These are phyloP conservation scores for Climacteris rufus DNA, from an alignment of 2,113 vertebrate genomes.

Conservation along the genomic window DNA sequence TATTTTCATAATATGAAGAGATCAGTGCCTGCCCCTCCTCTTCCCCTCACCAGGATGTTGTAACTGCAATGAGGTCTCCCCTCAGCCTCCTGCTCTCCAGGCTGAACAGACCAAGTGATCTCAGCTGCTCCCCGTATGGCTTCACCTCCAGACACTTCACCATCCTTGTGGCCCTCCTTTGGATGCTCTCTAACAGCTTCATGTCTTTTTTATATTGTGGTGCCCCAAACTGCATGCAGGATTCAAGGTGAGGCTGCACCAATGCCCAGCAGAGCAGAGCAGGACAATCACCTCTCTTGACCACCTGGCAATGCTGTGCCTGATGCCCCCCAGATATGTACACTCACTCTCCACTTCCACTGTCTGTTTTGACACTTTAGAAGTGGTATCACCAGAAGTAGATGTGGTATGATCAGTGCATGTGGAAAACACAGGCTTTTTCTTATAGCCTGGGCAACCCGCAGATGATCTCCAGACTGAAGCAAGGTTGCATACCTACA, in stretches of 20 bases:
- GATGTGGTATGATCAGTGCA: not conserved
- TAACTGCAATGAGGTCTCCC: not conserved
- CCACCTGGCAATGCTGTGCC: not conserved
- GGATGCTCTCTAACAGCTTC: not conserved
- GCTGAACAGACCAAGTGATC: not conserved
- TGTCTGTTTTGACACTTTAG: not conserved
- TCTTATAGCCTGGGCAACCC: not conserved
- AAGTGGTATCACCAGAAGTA: not conserved
- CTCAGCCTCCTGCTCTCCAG: not conserved
- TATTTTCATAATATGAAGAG: too few species aligned
- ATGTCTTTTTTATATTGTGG: not conserved
- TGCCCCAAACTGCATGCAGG: not conserved
- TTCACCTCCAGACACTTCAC: not conserved
- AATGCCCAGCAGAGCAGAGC: not conserved
- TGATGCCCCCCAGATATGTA: not conserved
- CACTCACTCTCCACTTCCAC: not conserved
- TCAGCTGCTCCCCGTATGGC: fast-evolving
- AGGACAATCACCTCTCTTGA: not conserved
- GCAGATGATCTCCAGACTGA: not conserved
- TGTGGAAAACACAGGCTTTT: not conserved
- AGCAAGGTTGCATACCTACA: not conserved
- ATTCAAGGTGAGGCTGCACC: not conserved
- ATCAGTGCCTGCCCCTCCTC: not conserved
- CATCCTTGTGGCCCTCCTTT: not conserved
- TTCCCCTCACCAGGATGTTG: fast-evolving